Base-by-base conservation (phyloP, 1,140 invertebrate genomes). In the Achatina immaculata region DNA sequence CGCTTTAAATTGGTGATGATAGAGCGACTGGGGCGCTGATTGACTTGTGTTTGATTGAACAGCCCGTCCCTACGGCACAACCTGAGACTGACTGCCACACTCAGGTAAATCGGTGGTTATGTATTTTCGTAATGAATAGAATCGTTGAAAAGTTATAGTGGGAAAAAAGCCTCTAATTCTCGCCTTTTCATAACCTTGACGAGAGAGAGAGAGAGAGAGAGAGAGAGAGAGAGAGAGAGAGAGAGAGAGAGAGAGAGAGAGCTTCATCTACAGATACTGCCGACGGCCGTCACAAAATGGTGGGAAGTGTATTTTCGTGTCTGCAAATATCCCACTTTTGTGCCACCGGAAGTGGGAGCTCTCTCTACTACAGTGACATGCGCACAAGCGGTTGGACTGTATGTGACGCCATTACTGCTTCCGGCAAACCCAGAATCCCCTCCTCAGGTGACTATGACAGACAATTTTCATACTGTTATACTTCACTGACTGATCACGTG, bases 301-400 rank as follows among this genome's bases (percentile, higher is more conserved):
- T 62, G 58, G 58, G 7, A 62, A 62, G 58, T 62, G 58, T 62
- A 31, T 62, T 62, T 62, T 62, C 58, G 58, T 62, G 58, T 62
- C 58, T 62, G 58, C n/a, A 62, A 62, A 62, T 62, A 62, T 62
- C 28, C 58, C n/a, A 62, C 58, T 31, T 31, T 62, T 62, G 58
- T 62, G 58, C 28, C n/a, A 62, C 58, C 58, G 58, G 58, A 62
- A 62, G n/a, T 62, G n/a, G 16, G 4, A n/a, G n/a, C 58, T 62
- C 58, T 31, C 58, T 62, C 58, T 62, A 31, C n/a, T 31, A 4
- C 31, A 62, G 58, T 62, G 58, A 62, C 58, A 62, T 62, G 58
- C 58, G 58, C 58, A 62, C 28, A 62, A 62, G 58, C 58, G 28
- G 28, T 6, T 62, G 28, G 31, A 31, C 58, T 62, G 31, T 62